Conservation (phyloP, 64 coral and sea anemone species). For the Pocillopora verrucosa region DNA sequence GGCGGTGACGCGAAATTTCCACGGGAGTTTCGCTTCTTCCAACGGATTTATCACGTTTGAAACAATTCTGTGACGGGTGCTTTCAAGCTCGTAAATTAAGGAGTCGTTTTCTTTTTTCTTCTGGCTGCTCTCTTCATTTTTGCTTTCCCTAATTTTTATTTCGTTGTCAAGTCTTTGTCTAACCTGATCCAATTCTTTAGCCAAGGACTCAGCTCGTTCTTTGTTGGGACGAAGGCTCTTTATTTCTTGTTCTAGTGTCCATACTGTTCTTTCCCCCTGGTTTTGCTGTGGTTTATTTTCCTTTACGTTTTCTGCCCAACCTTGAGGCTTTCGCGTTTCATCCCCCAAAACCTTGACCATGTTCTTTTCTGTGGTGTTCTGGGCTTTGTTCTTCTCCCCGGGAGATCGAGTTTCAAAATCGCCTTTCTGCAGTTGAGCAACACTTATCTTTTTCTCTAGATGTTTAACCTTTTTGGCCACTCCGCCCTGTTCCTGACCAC, state of each 20-base stretch:
- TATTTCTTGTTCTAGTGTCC: conserved; percentile 1
- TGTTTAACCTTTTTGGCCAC: background rate
- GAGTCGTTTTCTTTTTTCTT: conserved; percentile 43
- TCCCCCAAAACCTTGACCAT: conserved; percentile 4
- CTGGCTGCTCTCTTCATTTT: conserved; percentile 20
- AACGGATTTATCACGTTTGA: conserved; percentile 46
- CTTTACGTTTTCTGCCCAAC: background rate
- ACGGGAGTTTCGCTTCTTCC: conserved; percentile 45
- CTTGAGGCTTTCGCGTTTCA: background rate
- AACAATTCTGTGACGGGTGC: conserved; percentile 41
- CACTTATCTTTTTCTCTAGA: conserved; percentile 13
- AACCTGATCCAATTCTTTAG: conserved; percentile 14
- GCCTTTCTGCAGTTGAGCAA: conserved; percentile 11
- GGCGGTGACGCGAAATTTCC: background rate
- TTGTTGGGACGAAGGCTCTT: background rate
- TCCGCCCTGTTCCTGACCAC: background rate
- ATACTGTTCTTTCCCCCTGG: background rate
- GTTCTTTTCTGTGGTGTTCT: background rate
- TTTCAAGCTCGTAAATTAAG: conserved; percentile 22
- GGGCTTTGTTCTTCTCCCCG: background rate
- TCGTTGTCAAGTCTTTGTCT: conserved; percentile 13
- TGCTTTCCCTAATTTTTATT: background rate
- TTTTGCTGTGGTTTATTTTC: background rate
- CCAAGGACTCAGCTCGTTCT: background rate
- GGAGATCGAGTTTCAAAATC: background rate